Base-by-base conservation (phyloP, 2,888 invertebrate species). In the Xylophagus ater region DNA sequence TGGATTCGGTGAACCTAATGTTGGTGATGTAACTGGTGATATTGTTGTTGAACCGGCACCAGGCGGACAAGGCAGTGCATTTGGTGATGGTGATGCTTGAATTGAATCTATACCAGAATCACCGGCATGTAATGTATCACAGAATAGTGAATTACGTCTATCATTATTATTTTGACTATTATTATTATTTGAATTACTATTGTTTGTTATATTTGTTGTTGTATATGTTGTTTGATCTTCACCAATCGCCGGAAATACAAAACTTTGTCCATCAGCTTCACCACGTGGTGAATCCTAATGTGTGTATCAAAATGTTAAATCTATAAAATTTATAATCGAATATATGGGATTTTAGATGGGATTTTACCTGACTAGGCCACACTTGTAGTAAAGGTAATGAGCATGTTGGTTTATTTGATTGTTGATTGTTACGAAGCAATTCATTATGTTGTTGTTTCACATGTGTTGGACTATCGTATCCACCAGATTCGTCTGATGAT, bases 71-170 rank as follows among this genome's bases (percentile, higher is more conserved):
- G 58, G 56, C 44, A 65, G 55, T 25, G 64, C 62, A 44, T 64
- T 66, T 10, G 72, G 72, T 37, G 69, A 66, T 4, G 72, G 72
- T 25, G 72, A 72, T 51, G 79, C 79, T 70, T 80, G 80, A 45
- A 76, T 73, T 10, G 80, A 80, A 49, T 80, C 79, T 54, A 80
- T 81, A 43, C 80, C 80, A 13, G 79, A 80, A 58, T 81, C 80
- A 49, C 72, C 71, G 34, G 67, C 69, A 49, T 71, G 69, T 46
- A 64, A 55, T 36, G 62, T 63, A 55, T 72, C 72, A 56, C 68
- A 66, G 55, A 58, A 63, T 34, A 63, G 52, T 37, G 64, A 64
- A 44, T 54, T 58, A 29, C 63, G 57, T 8, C 62, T 55, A 6
- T 50, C 48, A 38, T 43, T 43, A 19, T 45, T 37, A 43, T 45